Base-by-base conservation (phyloP, 1,140 invertebrate species). In the Calycopis cecrops region DNA sequence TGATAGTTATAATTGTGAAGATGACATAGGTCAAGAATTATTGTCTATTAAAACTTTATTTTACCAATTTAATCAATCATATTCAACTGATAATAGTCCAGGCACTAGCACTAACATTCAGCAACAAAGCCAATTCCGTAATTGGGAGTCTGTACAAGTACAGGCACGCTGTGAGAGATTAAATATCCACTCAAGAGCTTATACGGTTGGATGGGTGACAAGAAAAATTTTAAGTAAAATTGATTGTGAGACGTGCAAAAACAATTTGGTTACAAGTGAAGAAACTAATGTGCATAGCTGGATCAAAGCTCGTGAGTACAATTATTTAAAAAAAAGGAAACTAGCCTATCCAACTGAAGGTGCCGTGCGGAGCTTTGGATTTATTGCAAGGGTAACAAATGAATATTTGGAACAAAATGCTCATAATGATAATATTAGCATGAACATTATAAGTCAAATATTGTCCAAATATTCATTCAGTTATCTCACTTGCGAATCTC, bases 151-250 rank as follows among this genome's bases (percentile, higher is more conserved):
- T n/a, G n/a, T n/a, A n/a, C n/a, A n/a, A 17, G 49, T 35, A 51
- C 49, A 51, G 49, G 49, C 49, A 7, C 49, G 34, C 4, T 16
- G 9, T 16, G 49, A 51, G 18, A n/a, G 49, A 9, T 16, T 51
- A n/a, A 51, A 35, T 51, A 8, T 51, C 4, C 49, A 38, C 14
- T 51, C 34, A 9, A n/a, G 34, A 34, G 49, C 16, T 34, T 51
- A 51, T 34, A 51, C 49, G 9, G 51, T 54, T 8, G 60, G 59
- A 14, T 65, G 60, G 60, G 53, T 57, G 12, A 34, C 59, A 17
- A 62, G 47, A 21, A 65, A 62, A 59, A 55, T 65, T 35, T 35
- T 62, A n/a, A 16, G 47, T 16, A 65, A 59, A 44, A 38, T 51
- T 12, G 57, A 56, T 16, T 61, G 63, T 34, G 10, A 35, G 10